Evolutionary conservation across 2,888 invertebrate genomes (phyloP).

Genomic region (Drosophila gaucha): DNA sequence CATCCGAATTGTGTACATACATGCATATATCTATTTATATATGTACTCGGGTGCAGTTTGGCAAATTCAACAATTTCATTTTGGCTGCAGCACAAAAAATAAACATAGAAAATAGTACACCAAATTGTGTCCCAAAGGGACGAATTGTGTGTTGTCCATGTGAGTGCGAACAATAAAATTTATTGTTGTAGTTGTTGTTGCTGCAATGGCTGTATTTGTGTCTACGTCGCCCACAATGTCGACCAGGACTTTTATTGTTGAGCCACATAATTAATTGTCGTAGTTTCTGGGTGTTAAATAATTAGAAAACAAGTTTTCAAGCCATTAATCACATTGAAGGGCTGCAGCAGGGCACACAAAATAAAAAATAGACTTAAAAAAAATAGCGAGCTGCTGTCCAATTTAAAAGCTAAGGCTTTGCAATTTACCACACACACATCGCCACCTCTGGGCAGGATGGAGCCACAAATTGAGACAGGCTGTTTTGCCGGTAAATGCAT

Average conservation of each 20-base stretch:
- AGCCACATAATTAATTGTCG: constrained; percentile 80
- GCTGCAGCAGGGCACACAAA: constrained; percentile 22
- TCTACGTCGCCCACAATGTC: constrained; percentile 64
- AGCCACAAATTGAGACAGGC: constrained; percentile 37
- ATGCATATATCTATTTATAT: constrained; percentile 10
- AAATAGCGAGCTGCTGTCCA: constrained; percentile 16
- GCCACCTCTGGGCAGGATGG: constrained; percentile 43
- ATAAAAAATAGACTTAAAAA: constrained; percentile 1
- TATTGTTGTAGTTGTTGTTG: constrained; percentile 59
- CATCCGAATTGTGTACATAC: constrained; percentile 43
- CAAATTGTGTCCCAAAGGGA: constrained; percentile 52
- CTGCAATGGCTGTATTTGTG: constrained; percentile 72
- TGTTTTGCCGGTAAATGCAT: constrained; percentile 31
- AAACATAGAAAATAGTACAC: constrained; percentile 29
- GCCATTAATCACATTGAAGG: constrained; percentile 75
- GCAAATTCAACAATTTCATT: constrained; percentile 70
- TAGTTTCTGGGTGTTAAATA: constrained; percentile 80
- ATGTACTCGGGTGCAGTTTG: constrained; percentile 24
- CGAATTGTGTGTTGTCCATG: constrained; percentile 31
- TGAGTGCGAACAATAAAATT: constrained; percentile 73
- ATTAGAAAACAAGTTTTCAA: constrained; percentile 80
- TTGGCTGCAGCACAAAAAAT: constrained; percentile 36
- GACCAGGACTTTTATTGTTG: constrained; percentile 74
- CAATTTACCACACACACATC: constrained; percentile 21
- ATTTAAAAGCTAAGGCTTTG: constrained; percentile 37